These are phyloP conservation scores for Thereva nobilitata DNA, from an alignment of 2,888 invertebrate species.

Conservation along the genomic window DNA sequence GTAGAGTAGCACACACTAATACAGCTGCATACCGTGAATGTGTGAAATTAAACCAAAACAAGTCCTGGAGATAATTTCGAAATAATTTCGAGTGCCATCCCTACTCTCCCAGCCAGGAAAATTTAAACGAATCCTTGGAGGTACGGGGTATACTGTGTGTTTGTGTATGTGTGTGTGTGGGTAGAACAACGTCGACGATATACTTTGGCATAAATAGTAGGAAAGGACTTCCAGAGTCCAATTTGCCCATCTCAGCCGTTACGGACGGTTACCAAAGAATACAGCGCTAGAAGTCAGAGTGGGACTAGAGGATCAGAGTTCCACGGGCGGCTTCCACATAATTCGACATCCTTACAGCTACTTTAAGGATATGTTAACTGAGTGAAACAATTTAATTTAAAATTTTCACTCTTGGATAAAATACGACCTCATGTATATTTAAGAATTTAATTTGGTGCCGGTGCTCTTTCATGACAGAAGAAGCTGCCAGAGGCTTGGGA, in stretches of 20 bases:
- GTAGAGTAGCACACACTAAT: too few relatives aligned
- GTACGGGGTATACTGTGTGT: too few relatives aligned
- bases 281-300: background rate
- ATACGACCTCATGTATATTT: slow-evolving; percentile 23
- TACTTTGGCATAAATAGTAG: background rate
- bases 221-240: background rate
- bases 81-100: too few relatives aligned
- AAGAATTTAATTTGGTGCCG: slow-evolving; percentile 26
- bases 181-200: too few relatives aligned
- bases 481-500: too few relatives aligned
- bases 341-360: too few relatives aligned
- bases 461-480: background rate
- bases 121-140: too few relatives aligned
- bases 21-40: too few relatives aligned
- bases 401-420: slow-evolving; percentile 27
- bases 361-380: slow-evolving; percentile 15
- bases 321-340: background rate
- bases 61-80: too few relatives aligned
- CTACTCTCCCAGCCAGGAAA: too few relatives aligned
- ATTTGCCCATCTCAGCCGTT: background rate
- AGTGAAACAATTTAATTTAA: slow-evolving; percentile 27
- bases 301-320: background rate
- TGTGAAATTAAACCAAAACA: too few relatives aligned
- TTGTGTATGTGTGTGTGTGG: too few relatives aligned
- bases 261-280: background rate